Conservation (phyloP, 2,888 invertebrate genomes). For the Pediacus dermestoides region DNA sequence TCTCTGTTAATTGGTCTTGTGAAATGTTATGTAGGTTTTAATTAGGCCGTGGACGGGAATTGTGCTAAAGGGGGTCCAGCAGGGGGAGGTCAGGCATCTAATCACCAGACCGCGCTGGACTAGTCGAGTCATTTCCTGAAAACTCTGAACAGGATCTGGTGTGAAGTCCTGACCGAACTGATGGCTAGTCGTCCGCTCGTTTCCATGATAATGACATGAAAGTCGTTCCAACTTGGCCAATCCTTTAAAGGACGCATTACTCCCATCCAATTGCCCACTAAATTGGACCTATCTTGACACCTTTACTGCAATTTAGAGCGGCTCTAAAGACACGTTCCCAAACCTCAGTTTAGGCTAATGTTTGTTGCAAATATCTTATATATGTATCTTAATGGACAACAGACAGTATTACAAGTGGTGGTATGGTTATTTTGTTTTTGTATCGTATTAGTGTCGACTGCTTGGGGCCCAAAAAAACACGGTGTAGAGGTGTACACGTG, state of each 20-base stretch:
- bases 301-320: constrained; percentile 46
- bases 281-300: constrained; percentile 52
- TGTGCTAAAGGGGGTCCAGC: no score
- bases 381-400: no score
- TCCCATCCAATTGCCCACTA: constrained; percentile 50
- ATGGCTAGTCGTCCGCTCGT: constrained; percentile 31
- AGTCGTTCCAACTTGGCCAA: constrained; percentile 48
- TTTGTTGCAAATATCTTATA: no score
- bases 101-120: constrained; percentile 29
- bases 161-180: constrained; percentile 20
- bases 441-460: no score
- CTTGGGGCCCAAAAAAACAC: no score
- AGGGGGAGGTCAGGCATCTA: constrained; percentile 23
- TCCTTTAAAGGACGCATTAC: constrained; percentile 50
- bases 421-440: no score
- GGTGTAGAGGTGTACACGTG: constrained; percentile 5
- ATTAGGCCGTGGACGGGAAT: constrained; percentile 33
- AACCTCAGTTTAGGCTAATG: constrained; percentile 30
- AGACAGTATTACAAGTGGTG: no score
- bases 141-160: constrained; percentile 9
- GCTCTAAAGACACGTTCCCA: constrained; percentile 33
- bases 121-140: constrained; percentile 28
- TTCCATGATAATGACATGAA: constrained; percentile 44
- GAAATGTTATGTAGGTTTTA: constrained; percentile 37
- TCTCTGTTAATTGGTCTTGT: no score